phyloP scores from a whole-genome alignment of 2,888 invertebrate species.

The Proisotoma minuta region DNA sequence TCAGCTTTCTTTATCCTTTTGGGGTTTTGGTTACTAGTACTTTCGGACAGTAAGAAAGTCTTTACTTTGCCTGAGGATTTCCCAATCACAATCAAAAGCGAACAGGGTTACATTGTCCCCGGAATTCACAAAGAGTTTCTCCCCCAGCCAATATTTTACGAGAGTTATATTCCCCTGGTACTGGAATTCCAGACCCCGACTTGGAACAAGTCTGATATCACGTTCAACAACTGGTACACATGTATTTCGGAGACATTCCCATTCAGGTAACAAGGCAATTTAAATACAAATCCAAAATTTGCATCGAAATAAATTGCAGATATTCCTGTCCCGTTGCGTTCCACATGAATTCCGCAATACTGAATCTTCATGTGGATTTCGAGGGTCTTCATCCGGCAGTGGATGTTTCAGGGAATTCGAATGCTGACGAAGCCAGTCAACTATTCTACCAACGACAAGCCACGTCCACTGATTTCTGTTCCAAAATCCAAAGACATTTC shows the following conservation, averaged over 20 bases:
- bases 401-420: constrained; percentile 9
- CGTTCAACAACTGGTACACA: constrained; percentile 42
- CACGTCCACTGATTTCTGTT: constrained; percentile 30
- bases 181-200: constrained; percentile 29
- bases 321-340: constrained; percentile 42
- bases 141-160: constrained; percentile 32
- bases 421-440: constrained; percentile 1
- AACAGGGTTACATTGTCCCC: constrained; percentile 8
- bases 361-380: constrained; percentile 43
- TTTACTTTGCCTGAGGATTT: too few species aligned
- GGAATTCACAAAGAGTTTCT: constrained; percentile 19
- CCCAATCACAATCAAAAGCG: too few species aligned
- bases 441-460: constrained; percentile 6
- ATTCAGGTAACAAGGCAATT: constrained; percentile 9
- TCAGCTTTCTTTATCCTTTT: too few species aligned
- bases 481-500: constrained; percentile 40
- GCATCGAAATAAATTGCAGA: too few species aligned
- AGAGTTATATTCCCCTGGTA: constrained; percentile 33
- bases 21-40: too few species aligned
- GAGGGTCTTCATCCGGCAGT: constrained; percentile 35
- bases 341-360: constrained; percentile 41
- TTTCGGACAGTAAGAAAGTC: too few species aligned
- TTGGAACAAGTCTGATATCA: constrained; percentile 36
- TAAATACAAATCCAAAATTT: too few species aligned
- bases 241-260: constrained; percentile 32